phyloP scores from a whole-genome alignment of 1,140 invertebrate species.

The Linepithema humile region DNA sequence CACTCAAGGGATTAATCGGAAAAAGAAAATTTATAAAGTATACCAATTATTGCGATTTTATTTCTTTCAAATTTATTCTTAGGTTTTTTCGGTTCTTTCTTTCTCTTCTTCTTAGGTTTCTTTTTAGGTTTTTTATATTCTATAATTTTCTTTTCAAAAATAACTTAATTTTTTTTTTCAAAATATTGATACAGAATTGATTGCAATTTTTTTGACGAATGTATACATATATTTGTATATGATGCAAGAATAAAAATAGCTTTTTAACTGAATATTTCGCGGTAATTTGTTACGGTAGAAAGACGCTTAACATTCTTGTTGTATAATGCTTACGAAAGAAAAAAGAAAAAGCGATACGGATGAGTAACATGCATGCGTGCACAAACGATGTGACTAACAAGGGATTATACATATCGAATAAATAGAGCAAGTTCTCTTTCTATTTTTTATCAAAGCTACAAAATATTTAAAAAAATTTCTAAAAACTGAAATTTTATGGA shows the following conservation, averaged over 20 bases:
- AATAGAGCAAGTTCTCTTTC: neutral
- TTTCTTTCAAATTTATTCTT: neutral
- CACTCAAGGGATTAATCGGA: neutral
- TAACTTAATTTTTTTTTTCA: neutral
- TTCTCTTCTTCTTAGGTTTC: too few species aligned
- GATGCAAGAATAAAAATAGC: neutral
- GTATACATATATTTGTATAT: neutral
- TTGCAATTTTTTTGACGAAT: neutral
- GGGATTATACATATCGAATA: neutral
- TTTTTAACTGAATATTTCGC: neutral
- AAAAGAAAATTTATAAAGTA: neutral
- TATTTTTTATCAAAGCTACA: neutral
- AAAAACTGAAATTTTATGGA: too few species aligned
- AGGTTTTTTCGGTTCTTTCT: too few species aligned
- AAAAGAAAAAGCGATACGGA: neutral
- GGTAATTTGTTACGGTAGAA: neutral
- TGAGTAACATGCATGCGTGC: neutral
- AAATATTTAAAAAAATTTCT: neutral
- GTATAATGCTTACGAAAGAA: neutral
- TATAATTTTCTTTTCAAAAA: too few species aligned
- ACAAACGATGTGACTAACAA: neutral
- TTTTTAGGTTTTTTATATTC: too few species aligned
- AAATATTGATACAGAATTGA: neutral
- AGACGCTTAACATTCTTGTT: neutral
- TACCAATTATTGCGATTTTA: neutral